Percentiles rank a stretch among this genome's conserved stretches.
Conservation (phyloP, 1,140 invertebrate species). For the Drosophila pseudoobscura region DNA sequence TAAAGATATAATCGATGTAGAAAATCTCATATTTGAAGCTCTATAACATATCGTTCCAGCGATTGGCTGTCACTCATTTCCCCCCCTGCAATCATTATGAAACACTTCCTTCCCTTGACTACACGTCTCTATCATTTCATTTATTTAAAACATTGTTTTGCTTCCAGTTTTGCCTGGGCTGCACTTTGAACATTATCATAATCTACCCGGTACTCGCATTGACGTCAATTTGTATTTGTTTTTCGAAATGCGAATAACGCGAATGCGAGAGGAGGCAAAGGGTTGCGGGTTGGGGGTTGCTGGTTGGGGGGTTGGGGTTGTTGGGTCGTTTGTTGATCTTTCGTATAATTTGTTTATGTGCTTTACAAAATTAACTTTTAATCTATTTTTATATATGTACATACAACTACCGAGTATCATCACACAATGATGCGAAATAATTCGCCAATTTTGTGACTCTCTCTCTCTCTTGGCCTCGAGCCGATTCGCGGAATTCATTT, state of each 20-base stretch:
- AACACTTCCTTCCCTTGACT: slow-evolving; percentile 42
- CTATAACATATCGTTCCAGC: too few relatives aligned
- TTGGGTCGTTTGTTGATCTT: slow-evolving; percentile 55
- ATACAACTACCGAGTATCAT: slow-evolving; percentile 5
- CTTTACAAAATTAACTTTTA: slow-evolving; percentile 52
- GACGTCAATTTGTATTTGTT: slow-evolving; percentile 73
- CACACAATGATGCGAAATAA: slow-evolving; percentile 11
- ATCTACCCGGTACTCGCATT: slow-evolving; percentile 32
- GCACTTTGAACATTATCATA: slow-evolving; percentile 70
- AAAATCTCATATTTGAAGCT: too few relatives aligned
- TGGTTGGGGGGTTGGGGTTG: slow-evolving; percentile 8
- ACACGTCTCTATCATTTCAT: slow-evolving; percentile 41
- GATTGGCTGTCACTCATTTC: background rate
- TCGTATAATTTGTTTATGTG: slow-evolving; percentile 55
- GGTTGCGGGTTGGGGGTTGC: slow-evolving; percentile 2
- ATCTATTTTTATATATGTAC: slow-evolving; percentile 22
- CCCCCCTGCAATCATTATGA: slow-evolving; percentile 42
- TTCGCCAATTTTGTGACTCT: slow-evolving; percentile 40
- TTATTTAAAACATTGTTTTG: slow-evolving; percentile 23
- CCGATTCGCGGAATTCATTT: slow-evolving; percentile 71
- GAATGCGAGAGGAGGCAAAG: background rate
- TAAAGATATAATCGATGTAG: too few relatives aligned
- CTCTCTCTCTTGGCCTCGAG: slow-evolving; percentile 33
- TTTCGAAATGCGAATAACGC: slow-evolving; percentile 20
- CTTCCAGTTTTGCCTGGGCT: slow-evolving; percentile 19